These are phyloP conservation scores for Doryteuthis pealeii DNA, from an alignment of 1,140 invertebrate genomes.

Conservation along the genomic window DNA sequence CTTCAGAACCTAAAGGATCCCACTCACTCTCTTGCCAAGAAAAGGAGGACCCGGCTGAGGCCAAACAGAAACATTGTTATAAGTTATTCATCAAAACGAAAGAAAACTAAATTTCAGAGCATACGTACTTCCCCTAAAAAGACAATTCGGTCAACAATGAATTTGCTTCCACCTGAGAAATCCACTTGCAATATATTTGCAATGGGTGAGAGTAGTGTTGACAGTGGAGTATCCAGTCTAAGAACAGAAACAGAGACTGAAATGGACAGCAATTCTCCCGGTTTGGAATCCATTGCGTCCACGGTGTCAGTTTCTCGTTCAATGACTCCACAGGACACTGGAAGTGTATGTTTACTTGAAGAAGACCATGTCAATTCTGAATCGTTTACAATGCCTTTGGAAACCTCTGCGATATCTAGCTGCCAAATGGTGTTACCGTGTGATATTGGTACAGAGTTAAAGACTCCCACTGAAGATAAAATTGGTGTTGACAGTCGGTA, in stretches of 20 bases:
- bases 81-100: slow-evolving; percentile 10
- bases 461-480: background rate
- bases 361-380: slow-evolving; percentile 2
- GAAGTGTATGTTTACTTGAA: background rate
- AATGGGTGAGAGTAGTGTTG: slow-evolving; percentile 8
- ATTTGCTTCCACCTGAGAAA: background rate
- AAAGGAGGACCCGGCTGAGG: background rate
- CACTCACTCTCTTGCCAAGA: background rate
- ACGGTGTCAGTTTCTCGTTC: slow-evolving; percentile 3
- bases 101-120: slow-evolving; percentile 2
- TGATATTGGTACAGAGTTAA: background rate
- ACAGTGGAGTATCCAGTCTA: slow-evolving; percentile 5
- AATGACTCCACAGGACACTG: slow-evolving; percentile 4
- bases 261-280: slow-evolving; percentile 11
- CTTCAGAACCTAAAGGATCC: slow-evolving; percentile 5
- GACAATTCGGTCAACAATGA: background rate
- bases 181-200: slow-evolving; percentile 9
- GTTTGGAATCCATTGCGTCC: slow-evolving; percentile 7
- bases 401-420: background rate
- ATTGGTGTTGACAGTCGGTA: background rate
- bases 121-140: background rate
- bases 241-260: slow-evolving; percentile 9
- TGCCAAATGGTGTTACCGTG: background rate
- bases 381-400: background rate
- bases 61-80: slow-evolving; percentile 2